Conservation (phyloP, 2,888 invertebrate species). For the Drosophila monieri region DNA sequence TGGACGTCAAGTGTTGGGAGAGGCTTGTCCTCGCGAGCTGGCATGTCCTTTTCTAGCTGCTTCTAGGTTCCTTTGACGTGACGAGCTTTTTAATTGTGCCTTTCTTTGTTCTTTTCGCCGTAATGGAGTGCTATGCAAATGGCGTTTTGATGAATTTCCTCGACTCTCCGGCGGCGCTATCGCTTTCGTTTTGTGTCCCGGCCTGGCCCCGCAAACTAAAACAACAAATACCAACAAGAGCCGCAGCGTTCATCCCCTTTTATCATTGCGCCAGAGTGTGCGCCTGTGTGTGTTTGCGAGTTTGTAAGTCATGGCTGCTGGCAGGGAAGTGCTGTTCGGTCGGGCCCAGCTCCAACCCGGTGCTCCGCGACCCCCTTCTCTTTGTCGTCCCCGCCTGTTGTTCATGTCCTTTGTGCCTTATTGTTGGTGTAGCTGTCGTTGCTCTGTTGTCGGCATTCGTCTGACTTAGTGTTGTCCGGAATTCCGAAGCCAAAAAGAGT, state of each 20-base stretch:
- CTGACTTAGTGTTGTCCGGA: constrained; percentile 31
- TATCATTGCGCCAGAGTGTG: constrained; percentile 37
- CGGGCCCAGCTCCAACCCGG: constrained; percentile 10
- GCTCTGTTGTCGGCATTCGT: constrained; percentile 67
- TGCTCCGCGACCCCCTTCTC: constrained; percentile 2
- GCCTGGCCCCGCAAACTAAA: constrained; percentile 23
- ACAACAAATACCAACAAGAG: constrained; percentile 36
- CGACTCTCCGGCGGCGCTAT: constrained; percentile 61
- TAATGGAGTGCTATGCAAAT: constrained; percentile 82
- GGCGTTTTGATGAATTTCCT: constrained; percentile 78
- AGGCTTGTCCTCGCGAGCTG: constrained; percentile 26
- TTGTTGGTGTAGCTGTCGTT: constrained; percentile 59
- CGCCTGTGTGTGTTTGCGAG: constrained; percentile 47
- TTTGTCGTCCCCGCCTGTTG: constrained; percentile 24
- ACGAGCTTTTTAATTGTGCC: constrained; percentile 75
- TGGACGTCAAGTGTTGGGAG: constrained; percentile 60
- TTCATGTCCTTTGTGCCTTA: constrained; percentile 50
- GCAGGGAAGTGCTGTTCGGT: constrained; percentile 57
- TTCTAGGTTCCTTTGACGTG: constrained; percentile 25
- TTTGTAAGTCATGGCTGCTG: constrained; percentile 43
- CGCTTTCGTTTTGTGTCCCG: constrained; percentile 60
- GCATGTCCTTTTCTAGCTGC: constrained; percentile 26
- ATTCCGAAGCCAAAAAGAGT: neutral
- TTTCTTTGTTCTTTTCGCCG: constrained; percentile 79
- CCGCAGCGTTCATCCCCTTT: constrained; percentile 74